Conservation (phyloP, 2,113 vertebrate species). For the Sphyrna mokarran region DNA sequence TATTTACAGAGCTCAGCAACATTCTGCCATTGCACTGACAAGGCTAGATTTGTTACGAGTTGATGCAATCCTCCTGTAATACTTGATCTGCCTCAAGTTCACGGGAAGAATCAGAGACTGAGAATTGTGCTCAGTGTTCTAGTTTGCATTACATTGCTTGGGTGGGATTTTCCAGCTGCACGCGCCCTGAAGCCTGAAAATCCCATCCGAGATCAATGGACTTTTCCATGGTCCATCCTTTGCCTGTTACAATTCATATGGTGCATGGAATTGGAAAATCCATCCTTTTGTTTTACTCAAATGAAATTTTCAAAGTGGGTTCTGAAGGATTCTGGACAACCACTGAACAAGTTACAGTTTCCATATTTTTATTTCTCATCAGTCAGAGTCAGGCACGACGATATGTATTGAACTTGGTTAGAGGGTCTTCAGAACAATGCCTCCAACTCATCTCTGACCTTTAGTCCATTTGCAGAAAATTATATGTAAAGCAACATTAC, state of each 20-base stretch:
- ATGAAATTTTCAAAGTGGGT: no score
- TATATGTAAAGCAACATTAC: neutral
- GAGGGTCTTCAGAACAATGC: neutral
- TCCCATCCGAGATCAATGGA: no score
- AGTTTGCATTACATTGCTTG: no score
- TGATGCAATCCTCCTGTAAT: neutral
- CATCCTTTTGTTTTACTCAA: no score
- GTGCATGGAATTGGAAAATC: no score
- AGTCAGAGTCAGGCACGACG: neutral
- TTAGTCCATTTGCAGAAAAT: neutral
- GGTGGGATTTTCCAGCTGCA: no score
- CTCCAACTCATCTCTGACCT: neutral
- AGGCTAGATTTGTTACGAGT: neutral
- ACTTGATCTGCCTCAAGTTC: no score
- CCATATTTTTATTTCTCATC: neutral
- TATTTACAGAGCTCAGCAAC: neutral
- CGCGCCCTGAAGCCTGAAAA: no score
- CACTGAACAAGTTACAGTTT: neutral
- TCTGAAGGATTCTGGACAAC: neutral
- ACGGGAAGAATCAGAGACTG: no score
- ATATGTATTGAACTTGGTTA: neutral
- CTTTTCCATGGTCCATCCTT: no score
- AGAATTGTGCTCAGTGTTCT: no score
- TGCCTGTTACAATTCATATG: no score
- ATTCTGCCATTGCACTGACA: neutral